Evolutionary conservation across 2,797 vertebrate species (phyloP).

Genomic region (Pipistrellus pygmaeus): DNA sequence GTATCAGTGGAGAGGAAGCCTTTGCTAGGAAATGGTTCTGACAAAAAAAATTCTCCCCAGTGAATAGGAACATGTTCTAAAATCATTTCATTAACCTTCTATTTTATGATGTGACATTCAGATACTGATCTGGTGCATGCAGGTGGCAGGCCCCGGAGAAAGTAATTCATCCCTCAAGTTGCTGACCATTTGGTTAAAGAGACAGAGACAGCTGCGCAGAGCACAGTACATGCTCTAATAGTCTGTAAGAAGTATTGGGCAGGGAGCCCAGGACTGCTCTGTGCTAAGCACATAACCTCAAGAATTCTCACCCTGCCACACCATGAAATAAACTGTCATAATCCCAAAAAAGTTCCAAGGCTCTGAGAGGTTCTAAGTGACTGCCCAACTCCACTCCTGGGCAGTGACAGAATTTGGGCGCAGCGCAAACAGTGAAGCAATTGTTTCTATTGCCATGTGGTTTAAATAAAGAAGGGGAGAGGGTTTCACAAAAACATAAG

Average conservation of each 20-base stretch:
- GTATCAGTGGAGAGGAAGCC: background rate
- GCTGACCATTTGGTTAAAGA: background rate
- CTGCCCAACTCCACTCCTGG: background rate
- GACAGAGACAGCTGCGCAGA: background rate
- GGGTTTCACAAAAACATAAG: background rate
- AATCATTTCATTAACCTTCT: background rate
- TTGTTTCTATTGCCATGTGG: constrained; percentile 3
- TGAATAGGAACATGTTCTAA: constrained; percentile 6
- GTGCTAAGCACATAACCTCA: background rate
- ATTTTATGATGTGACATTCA: background rate
- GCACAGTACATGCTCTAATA: background rate
- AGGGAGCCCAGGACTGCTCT: background rate
- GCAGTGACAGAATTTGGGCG: constrained; percentile 9
- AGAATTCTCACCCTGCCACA: background rate
- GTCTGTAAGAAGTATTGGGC: background rate
- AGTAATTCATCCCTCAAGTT: background rate
- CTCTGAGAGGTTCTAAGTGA: constrained; percentile 32
- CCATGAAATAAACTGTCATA: constrained; percentile 18
- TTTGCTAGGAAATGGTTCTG: background rate
- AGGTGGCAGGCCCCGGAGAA: background rate
- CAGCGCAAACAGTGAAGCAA: constrained; percentile 8
- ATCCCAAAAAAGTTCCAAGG: background rate
- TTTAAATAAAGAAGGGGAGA: background rate
- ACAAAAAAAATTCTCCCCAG: background rate
- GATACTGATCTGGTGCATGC: background rate